These are phyloP conservation scores for Zaprionus nigranus DNA, from an alignment of 1,140 invertebrate genomes.

Conservation along the genomic window DNA sequence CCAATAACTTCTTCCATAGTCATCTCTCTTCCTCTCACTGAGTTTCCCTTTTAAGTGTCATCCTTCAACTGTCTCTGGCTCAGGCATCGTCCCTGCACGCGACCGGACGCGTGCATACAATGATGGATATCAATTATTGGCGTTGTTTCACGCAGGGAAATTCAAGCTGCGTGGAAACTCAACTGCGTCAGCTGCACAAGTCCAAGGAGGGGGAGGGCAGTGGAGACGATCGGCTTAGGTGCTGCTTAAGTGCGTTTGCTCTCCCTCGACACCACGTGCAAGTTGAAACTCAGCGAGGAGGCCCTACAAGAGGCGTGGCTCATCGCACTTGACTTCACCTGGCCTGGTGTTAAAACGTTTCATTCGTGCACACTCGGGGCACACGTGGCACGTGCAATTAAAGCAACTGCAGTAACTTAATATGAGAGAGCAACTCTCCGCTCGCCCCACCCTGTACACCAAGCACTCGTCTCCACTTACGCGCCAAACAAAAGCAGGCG, in stretches of 20 bases:
- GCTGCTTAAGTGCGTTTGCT: constrained; percentile 60
- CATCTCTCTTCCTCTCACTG: not conserved
- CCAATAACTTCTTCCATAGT: not conserved
- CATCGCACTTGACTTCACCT: constrained; percentile 58
- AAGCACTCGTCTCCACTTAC: constrained; percentile 10
- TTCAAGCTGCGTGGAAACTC: constrained; percentile 52
- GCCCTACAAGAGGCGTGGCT: constrained; percentile 59
- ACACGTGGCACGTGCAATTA: constrained; percentile 80
- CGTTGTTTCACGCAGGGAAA: constrained; percentile 33
- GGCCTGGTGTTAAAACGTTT: constrained; percentile 56
- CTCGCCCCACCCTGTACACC: constrained; percentile 4
- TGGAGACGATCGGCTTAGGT: constrained; percentile 62
- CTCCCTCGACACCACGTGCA: constrained; percentile 10
- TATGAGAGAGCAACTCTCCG: constrained; percentile 36
- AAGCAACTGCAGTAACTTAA: constrained; percentile 69
- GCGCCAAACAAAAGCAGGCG: constrained; percentile 1
- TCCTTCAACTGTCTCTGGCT: not conserved
- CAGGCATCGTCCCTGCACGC: constrained; percentile 25
- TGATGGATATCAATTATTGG: constrained; percentile 49
- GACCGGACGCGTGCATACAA: constrained; percentile 24
- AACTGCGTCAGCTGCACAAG: not conserved
- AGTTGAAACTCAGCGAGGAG: constrained; percentile 26
- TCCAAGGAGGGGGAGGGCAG: not conserved
- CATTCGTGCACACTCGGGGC: constrained; percentile 34
- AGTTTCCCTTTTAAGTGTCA: not conserved